Base-by-base conservation (phyloP, 2,113 vertebrate species). In the Triplophysa tibetana region DNA sequence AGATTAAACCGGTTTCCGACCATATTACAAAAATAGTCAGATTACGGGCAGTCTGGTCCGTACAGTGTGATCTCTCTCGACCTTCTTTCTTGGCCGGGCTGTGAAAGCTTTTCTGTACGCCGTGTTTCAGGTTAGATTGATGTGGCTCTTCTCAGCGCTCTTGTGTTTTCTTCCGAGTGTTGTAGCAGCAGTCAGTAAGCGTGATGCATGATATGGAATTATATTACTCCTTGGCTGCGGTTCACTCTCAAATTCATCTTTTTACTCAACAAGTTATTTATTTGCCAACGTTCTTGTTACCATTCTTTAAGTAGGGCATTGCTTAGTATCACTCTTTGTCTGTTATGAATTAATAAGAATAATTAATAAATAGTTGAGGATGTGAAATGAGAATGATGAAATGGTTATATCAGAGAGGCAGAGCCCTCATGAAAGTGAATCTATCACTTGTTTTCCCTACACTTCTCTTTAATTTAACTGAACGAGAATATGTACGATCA, bases 121-220 rank as follows among this genome's bases (percentile, higher is more conserved):
- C 61, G 33, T 58, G 41, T 54, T 16, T 61, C 69, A 67, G 17
- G 11, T 13, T 54, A 78, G 86, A 86, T 79, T 85, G 83, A 85
- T 86, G 80, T 70, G 48, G 72, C 81, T 81, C 82, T 87, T 81
- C 67, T 74, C 80, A 72, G 67, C 56, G 50, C 76, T 85, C 69
- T 63, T 77, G 77, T 83, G 83, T 75, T 83, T 70, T 82, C 80
- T 68, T 70, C 43, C 66, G 65, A 80, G 76, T 56, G 81, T 75
- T 79, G 38, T 68, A 74, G 66, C 66, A 26, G 24, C 29, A 68
- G 75, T 56, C 24, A 63, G 81, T 81, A 82, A 77, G 82, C 24
- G 70, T 88, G 86, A 88, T 86, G 73, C 85, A 81, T 86, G 83
- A 54, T 73, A 70, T 45, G 52, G 81, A 83, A 84, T 81, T 80